A percentile compares a stretch with the other conserved stretches of the same genome.
Evolutionary conservation across 2,797 vertebrate species (phyloP).

Genomic region (Eptatretus atami): DNA sequence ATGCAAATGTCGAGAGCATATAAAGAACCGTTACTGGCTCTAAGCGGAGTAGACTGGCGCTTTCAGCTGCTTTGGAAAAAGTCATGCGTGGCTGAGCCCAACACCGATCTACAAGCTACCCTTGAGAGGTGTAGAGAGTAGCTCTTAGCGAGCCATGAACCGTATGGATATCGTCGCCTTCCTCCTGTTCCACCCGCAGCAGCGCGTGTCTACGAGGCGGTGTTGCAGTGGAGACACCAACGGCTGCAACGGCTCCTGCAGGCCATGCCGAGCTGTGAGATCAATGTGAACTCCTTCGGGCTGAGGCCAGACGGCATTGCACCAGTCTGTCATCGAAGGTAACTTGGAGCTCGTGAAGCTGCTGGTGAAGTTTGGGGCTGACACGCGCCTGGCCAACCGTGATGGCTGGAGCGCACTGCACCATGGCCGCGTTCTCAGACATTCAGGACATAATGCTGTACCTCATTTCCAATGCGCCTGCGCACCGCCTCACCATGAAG

Average conservation of each 20-base stretch:
- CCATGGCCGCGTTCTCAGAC: constrained; percentile 82
- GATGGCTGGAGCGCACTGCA: constrained; percentile 95
- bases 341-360: constrained; percentile 94
- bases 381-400: constrained; percentile 75
- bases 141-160: too few species aligned
- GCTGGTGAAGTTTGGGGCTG: constrained; percentile 84
- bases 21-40: too few species aligned
- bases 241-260: constrained; percentile 71
- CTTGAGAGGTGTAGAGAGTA: too few species aligned
- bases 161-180: too few species aligned
- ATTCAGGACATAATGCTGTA: constrained; percentile 97
- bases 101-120: too few species aligned
- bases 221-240: constrained; percentile 75
- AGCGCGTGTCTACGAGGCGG: constrained; percentile 51
- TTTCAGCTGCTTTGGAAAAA: too few species aligned
- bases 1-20: too few species aligned
- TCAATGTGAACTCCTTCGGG: constrained; percentile 94
- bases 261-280: constrained; percentile 72
- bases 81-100: too few species aligned
- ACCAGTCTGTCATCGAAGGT: constrained; percentile 85
- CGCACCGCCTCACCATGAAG: constrained; percentile 51
- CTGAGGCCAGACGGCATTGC: constrained; percentile 78
- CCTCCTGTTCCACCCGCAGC: too few species aligned
- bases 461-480: constrained; percentile 97
- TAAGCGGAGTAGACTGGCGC: too few species aligned